Evolutionary conservation across 2,113 vertebrate species (phyloP), one percentile per base, ranked within the genome.

Genomic region (Forbesichthys agassizii): DNA sequence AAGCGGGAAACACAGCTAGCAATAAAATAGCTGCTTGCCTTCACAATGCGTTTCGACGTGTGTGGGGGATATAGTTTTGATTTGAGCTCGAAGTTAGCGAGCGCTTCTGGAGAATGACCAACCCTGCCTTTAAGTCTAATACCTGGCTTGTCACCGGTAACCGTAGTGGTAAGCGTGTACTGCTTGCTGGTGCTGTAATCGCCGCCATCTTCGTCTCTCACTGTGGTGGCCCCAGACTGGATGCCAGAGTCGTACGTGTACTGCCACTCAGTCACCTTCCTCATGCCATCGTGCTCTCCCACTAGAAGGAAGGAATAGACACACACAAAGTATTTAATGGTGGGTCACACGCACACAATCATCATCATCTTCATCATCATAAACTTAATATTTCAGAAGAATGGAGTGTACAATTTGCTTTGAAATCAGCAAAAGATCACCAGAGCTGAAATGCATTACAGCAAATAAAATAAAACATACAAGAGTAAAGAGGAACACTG

Each of bases 241-340:
- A 98, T 96, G 64, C 97, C 97, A 0, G 97, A 99, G 88, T 98
- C 97, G 80, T 93, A 94, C 0, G 92, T 93, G 47, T 96, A 87
- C 82, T 97, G 95, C 96, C 97, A 98, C 70, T 96, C 92, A 0
- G 89, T 80, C 90, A 99, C 97, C 90, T 97, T 99, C 84, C 84
- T 84, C 1, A 88, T 69, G 10, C 80, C 81, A 0, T 89, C 84
- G 6, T 67, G 48, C 6, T 91, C 87, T 33, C 74, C 68, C 86
- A 89, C 92, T 93, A 66, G 20, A 47, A 53, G 11, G 59, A 7
- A 73, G 0, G 1, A 51, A 58, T 16, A 68, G 0, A 74, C 4
- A 14, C 27, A 42, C 36, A 1, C 36, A 4, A 8, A 42, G 36
- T 42, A 42, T 42, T 5, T 42, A 42, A 54, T 12, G 6, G 8